A percentile compares a stretch with the other conserved stretches of the same genome.
phyloP scores from a whole-genome alignment of 2,113 vertebrate species.

The human (Homo sapiens) region DNA sequence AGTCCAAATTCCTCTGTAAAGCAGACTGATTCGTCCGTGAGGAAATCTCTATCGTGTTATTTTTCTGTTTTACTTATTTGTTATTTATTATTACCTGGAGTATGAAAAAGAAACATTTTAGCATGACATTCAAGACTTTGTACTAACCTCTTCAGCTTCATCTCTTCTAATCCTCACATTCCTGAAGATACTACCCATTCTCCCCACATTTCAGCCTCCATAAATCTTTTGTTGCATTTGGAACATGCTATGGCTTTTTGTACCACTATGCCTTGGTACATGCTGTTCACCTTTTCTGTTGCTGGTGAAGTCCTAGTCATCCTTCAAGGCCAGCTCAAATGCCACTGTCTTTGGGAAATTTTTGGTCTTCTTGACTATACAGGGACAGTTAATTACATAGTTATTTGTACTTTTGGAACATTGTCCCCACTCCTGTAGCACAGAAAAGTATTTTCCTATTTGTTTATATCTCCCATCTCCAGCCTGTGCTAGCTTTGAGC shows the following conservation, averaged over 20 bases:
- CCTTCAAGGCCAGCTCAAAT: not conserved
- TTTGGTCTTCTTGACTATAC: not conserved
- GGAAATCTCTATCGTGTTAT: not conserved
- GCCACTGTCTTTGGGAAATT: not conserved
- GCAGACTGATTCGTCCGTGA: not conserved
- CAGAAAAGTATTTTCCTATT: not conserved
- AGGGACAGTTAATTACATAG: not conserved
- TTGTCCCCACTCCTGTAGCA: not conserved
- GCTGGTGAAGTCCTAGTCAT: not conserved
- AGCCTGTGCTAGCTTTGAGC: not conserved
- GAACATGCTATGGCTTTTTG: not conserved
- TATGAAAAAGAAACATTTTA: not conserved
- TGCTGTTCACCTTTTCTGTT: not conserved
- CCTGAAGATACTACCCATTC: not conserved
- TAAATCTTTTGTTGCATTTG: not conserved
- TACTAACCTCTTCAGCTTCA: not conserved
- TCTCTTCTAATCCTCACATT: not conserved
- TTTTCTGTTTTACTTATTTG: conserved; percentile 10
- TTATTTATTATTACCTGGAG: conserved; percentile 9
- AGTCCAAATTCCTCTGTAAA: not conserved
- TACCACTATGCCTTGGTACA: not conserved
- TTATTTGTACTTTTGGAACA: not conserved
- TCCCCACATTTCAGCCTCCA: not conserved
- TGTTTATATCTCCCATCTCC: not conserved
- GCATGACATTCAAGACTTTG: not conserved